A percentile compares a stretch with the other conserved stretches of the same genome.
Evolutionary conservation across 37 sponge, comb jelly and placozoan species (phyloP).

Genomic region (Beroe forskalii): DNA sequence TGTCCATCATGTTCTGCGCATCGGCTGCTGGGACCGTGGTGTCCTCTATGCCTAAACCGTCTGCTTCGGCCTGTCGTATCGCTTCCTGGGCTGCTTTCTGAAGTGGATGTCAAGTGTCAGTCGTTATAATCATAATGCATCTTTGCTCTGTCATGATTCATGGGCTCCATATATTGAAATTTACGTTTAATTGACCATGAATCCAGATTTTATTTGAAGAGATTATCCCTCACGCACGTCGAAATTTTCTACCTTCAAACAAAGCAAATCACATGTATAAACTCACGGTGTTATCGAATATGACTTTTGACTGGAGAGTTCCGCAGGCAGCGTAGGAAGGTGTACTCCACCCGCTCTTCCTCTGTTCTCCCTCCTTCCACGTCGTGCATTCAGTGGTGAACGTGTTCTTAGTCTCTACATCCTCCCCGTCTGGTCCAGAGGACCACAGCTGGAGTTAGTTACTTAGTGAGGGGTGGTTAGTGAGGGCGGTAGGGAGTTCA

Average conservation of each 20-base stretch:
- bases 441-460: background rate
- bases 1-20: background rate
- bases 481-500: too few species aligned
- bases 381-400: constrained; percentile 6
- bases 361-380: background rate
- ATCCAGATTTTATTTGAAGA: too few species aligned
- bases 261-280: background rate
- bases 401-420: background rate
- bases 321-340: constrained; percentile 8
- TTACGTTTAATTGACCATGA: too few species aligned
- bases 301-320: background rate
- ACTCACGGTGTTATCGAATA: background rate
- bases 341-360: constrained; percentile 7
- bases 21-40: background rate
- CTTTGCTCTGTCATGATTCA: too few species aligned
- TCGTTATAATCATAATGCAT: too few species aligned
- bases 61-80: background rate
- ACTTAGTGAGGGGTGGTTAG: too few species aligned
- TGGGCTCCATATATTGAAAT: too few species aligned
- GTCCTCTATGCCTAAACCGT: background rate
- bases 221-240: too few species aligned
- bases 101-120: too few species aligned
- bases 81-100: constrained; percentile 32
- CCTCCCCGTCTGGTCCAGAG: background rate
- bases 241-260: too few species aligned